A percentile compares a stretch with the other conserved stretches of the same genome.
These are phyloP conservation scores for Strigamia maritima DNA, from an alignment of 2,888 invertebrate genomes.

Conservation along the genomic window DNA sequence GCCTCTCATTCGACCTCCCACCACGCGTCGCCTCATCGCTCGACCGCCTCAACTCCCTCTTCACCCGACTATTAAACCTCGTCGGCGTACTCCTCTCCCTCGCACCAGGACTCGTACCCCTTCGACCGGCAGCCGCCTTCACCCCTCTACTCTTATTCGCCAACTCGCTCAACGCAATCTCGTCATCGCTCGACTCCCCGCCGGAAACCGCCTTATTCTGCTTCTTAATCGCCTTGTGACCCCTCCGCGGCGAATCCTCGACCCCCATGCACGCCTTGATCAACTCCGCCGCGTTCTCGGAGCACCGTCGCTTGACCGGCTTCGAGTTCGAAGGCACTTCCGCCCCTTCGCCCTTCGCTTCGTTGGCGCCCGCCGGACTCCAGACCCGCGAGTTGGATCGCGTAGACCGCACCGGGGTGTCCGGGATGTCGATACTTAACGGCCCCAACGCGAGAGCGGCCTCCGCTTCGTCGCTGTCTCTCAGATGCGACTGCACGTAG, in stretches of 20 bases:
- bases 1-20: not conserved
- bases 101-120: constrained; percentile 34
- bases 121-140: not conserved
- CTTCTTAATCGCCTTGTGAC: constrained; percentile 40
- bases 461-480: not conserved
- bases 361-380: constrained; percentile 4
- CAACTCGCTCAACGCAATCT: constrained; percentile 41
- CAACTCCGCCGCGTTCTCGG: constrained; percentile 62
- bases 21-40: not conserved
- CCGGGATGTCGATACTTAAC: constrained; percentile 15
- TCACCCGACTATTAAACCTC: constrained; percentile 29
- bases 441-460: not conserved
- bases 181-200: constrained; percentile 41
- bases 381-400: not conserved
- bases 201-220: not conserved
- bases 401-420: not conserved
- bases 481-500: constrained; percentile 26
- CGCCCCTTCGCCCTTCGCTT: constrained; percentile 21
- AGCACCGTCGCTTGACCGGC: constrained; percentile 61
- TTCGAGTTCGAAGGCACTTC: no score
- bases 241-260: constrained; percentile 50
- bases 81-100: constrained; percentile 1
- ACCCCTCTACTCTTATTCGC: constrained; percentile 37
- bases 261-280: constrained; percentile 60
- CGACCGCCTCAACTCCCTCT: not conserved